Base-by-base conservation (phyloP, 2,888 invertebrate genomes). In the Nomada hirtipes region DNA sequence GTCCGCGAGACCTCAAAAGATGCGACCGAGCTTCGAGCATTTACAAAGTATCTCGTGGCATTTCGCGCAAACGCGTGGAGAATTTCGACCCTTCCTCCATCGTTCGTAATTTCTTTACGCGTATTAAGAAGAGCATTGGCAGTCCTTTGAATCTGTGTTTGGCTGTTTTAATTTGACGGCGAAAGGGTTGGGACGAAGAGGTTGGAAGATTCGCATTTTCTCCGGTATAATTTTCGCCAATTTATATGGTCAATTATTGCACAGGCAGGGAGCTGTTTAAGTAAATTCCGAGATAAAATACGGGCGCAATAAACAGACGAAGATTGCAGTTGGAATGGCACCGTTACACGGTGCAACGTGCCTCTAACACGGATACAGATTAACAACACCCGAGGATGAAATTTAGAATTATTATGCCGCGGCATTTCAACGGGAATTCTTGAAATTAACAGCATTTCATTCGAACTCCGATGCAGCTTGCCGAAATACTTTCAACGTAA, bases 251-350 rank as follows among this genome's bases (percentile, higher is more conserved):
- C 80, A 80, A 74, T 74, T 70, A 82, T 82, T 52, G 70, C 74
- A 26, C 65, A 29, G 23, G 70, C 74, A 65, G 67, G 65, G 60
- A 61, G 61, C 69, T 42, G 60, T 57, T 70, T 55, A 65, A 79
- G 81, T 65, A 79, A 80, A 79, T 74, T 57, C 74, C 80, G 42
- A 57, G 74, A 73, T 79, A 80, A 82, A 74, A 82, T 82, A 82
- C 74, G 70, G 71, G 65, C 69, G 74, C 80, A 74, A 74, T 82
- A 82, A 82, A 82, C 80, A 79, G 80, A 74, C 50, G 80, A 80
- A 82, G 74, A 82, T 82, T 74, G 70, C 74, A 55, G 69, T 65
- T 80, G 74, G 69, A 79, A 82, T 70, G 69, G 80, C 80, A 57
- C 79, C 81, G 80, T 82, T 82, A 74, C 70, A 68, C 53, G 74